phyloP scores from a whole-genome alignment of 2,797 vertebrate species.

The Podargus strigoides region DNA sequence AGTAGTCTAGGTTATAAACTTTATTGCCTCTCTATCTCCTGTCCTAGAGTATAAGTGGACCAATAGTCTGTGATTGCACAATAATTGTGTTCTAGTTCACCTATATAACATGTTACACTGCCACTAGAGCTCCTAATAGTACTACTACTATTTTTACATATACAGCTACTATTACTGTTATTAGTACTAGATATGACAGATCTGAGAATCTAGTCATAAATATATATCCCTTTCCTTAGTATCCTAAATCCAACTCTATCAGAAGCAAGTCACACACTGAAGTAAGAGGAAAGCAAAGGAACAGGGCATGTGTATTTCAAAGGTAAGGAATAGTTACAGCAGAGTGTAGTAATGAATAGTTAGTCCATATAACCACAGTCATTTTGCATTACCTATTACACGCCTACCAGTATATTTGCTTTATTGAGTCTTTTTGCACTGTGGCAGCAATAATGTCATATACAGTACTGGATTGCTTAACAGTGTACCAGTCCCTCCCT shows the following conservation, averaged over 20 bases:
- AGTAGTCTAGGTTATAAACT: neutral
- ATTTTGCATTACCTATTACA: neutral
- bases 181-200: neutral
- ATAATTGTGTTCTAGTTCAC: neutral
- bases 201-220: neutral
- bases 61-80: neutral
- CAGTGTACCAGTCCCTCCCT: neutral
- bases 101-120: neutral
- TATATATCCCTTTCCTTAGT: neutral
- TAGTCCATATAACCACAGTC: neutral
- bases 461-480: neutral
- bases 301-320: neutral
- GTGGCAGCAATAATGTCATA: neutral
- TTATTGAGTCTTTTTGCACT: neutral
- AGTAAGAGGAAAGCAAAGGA: neutral
- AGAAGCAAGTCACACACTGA: neutral
- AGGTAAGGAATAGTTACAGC: neutral
- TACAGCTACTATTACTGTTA: neutral
- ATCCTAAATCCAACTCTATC: neutral
- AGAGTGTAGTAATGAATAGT: neutral
- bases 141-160: neutral
- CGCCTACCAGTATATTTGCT: neutral
- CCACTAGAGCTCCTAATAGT: neutral
- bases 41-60: neutral
- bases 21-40: neutral